A percentile compares a stretch with the other conserved stretches of the same genome.
These are phyloP conservation scores for Anguilla pacifica DNA, from an alignment of 2,797 vertebrate species.

Conservation along the genomic window DNA sequence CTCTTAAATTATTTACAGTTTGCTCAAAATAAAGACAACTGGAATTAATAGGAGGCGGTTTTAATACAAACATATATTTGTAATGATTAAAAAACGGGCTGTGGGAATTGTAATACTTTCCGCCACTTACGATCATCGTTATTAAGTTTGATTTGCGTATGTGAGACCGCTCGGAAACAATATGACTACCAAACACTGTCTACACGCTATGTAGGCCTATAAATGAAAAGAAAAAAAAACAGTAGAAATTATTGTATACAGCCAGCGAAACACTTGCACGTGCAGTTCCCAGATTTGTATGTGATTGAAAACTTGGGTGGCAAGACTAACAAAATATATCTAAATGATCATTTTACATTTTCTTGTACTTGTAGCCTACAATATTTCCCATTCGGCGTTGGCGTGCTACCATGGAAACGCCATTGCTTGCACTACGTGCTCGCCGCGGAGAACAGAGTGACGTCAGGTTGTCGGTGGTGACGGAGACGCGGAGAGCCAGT, in stretches of 20 bases:
- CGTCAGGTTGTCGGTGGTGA: slow-evolving; percentile 60
- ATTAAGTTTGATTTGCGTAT: background rate
- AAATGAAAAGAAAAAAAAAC: too few relatives aligned
- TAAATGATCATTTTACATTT: background rate
- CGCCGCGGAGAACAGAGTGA: slow-evolving; percentile 46
- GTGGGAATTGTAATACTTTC: background rate
- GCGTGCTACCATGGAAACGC: slow-evolving; percentile 49
- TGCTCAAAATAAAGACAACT: background rate
- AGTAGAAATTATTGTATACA: background rate
- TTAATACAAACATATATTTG: background rate
- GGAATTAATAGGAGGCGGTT: background rate
- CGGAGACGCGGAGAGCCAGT: slow-evolving; percentile 53
- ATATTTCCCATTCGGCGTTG: slow-evolving; percentile 24
- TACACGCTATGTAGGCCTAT: too few relatives aligned
- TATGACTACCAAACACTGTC: too few relatives aligned
- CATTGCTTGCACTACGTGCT: slow-evolving; percentile 26
- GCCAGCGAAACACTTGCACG: background rate
- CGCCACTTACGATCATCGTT: background rate
- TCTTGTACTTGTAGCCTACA: background rate
- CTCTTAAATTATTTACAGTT: background rate
- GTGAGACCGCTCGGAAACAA: too few relatives aligned
- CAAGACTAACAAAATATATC: background rate
- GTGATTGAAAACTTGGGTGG: background rate
- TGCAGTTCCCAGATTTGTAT: background rate
- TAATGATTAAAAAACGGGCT: background rate